Base-by-base conservation (phyloP, 2,113 vertebrate species). In the Zeus faber region DNA sequence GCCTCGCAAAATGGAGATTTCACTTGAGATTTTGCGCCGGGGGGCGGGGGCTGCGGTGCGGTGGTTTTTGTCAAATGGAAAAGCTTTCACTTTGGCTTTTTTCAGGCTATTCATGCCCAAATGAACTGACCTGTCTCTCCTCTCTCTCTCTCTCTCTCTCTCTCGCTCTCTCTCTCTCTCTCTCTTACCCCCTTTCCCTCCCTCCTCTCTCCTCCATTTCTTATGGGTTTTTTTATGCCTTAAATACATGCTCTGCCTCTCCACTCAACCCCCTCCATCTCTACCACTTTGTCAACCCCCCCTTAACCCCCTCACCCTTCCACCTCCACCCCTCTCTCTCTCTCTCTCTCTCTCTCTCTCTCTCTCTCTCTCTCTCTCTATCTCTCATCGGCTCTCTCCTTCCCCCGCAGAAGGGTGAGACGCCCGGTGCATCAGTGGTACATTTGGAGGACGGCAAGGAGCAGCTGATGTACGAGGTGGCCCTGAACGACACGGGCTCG, bases 401-500 rank as follows among this genome's bases (percentile, higher is more conserved):
- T 29, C 29, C 0, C 22, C 49, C 26, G 21, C 54, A 89, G 88
- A 88, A 82, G 64, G 85, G 85, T 1, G 88, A 88, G 37, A 8
- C 75, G 35, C 45, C 74, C 11, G 69, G 62, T 3, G 62, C 54
- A 24, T 18, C 46, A 0, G 48, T 14, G 18, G 21, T 69, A 1
- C 82, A 90, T 48, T 82, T 81, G 7, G 86, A 90, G 25, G 94
- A 91, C 33, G 89, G 88, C 7, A 94, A 93, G 16, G 94, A 96
- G 57, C 94, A 96, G 48, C 91, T 98, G 65, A 94, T 91, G 71
- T 95, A 97, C 18, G 95, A 99, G 86, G 91, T 99, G 39, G 93
- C 96, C 14, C 89, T 99, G 58, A 98, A 96, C 47, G 96, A 98
- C 70, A 93, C 91, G 0, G 96, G 96, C 26, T 98, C 96, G 14